Evolutionary conservation across 2,888 invertebrate genomes (phyloP).

Genomic region (Synanthedon myopaeformis): DNA sequence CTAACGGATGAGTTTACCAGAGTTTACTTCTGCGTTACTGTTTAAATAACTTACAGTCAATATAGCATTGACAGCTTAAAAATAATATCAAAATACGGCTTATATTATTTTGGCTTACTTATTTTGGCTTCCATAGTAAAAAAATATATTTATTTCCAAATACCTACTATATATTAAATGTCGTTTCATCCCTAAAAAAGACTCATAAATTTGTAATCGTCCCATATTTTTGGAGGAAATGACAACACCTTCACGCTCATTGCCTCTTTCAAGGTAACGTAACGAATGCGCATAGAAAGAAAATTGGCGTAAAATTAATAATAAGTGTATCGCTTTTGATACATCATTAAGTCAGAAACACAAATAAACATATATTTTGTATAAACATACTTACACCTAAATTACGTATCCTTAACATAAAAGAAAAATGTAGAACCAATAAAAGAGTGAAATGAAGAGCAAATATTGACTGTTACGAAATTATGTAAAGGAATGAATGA

Average conservation of each 20-base stretch:
- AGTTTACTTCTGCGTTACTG: no score
- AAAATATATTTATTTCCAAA: no score
- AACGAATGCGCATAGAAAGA: constrained; percentile 30
- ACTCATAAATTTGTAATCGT: no score
- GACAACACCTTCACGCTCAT: constrained; percentile 34
- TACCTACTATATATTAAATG: no score
- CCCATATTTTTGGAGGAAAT: not conserved
- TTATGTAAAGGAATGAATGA: not conserved
- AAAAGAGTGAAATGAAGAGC: not conserved
- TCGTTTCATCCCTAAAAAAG: no score
- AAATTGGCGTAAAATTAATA: constrained; percentile 46
- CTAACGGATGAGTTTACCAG: no score
- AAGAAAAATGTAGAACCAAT: not conserved
- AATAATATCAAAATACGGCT: no score
- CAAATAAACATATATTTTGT: not conserved
- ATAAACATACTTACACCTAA: not conserved
- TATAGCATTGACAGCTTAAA: no score
- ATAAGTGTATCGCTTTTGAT: constrained; percentile 17
- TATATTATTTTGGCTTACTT: no score
- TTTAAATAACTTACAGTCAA: no score
- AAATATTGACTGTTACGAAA: not conserved
- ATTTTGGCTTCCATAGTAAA: no score
- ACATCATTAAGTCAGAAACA: not conserved
- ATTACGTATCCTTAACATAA: not conserved
- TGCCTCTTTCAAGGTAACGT: constrained; percentile 26